These are phyloP conservation scores for Halcyon smyrnensis DNA, from an alignment of 2,797 vertebrate species.

Conservation along the genomic window DNA sequence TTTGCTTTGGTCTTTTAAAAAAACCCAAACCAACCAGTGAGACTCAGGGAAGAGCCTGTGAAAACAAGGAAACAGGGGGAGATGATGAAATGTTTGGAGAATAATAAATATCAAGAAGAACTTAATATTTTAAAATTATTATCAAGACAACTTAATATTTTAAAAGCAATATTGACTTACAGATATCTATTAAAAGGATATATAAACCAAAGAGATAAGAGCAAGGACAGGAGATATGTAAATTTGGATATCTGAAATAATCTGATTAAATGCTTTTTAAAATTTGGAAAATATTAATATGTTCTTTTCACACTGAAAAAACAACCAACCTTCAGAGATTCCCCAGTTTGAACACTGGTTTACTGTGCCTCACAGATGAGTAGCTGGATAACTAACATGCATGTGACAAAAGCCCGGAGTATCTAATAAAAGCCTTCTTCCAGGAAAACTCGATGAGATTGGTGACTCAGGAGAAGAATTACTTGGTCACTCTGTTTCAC, in stretches of 20 bases:
- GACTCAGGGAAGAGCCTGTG: neutral
- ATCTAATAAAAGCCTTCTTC: neutral
- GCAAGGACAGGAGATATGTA: neutral
- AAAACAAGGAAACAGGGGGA: neutral
- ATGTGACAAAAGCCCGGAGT: neutral
- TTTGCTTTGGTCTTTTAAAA: neutral
- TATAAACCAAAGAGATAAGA: neutral
- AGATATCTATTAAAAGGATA: neutral
- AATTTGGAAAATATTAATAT: neutral
- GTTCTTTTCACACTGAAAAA: neutral
- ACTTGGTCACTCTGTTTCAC: neutral
- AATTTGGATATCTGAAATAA: neutral
- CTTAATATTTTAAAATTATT: too few species aligned
- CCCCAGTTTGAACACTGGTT: neutral
- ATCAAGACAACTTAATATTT: neutral
- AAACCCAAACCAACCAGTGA: neutral
- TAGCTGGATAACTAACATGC: neutral
- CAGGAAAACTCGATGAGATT: neutral
- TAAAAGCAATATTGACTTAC: constrained; percentile 11
- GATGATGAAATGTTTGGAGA: neutral
- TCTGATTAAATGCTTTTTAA: neutral
- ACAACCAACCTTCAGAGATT: neutral
- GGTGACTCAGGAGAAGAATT: neutral
- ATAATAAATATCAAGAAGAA: neutral
- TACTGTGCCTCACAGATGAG: neutral